Base-by-base conservation (phyloP, 2,888 invertebrate species). In the Agonum fuliginosum region DNA sequence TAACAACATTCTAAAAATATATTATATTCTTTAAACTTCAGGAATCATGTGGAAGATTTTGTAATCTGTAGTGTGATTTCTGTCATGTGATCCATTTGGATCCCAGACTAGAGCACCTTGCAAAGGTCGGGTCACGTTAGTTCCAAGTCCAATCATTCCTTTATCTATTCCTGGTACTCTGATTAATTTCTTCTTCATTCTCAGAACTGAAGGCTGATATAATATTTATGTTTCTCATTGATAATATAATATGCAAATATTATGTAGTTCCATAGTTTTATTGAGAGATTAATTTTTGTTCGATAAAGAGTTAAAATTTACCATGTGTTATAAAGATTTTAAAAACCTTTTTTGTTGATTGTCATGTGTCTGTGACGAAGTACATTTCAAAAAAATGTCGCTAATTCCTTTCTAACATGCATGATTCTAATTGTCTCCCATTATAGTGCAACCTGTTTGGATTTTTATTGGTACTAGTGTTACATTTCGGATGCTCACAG, bases 101-200 rank as follows among this genome's bases (percentile, higher is more conserved):
- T 37, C 20, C 67, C 12, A 67, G 67, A 41, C 67, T 20, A 0
- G 22, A 22, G 41, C 67, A 74, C 74, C 74, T 62, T 46, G 43
- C 8, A 65, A 74, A 46, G 74, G 74, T 62, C 74, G 46, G 74
- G 74, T 74, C 74, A 74, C 41, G 67, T 41, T 67, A n/a, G 74
- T 65, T 43, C 62, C 62, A 22, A 74, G 74, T 74, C 46, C 74
- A 43, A n/a, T 30, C 12, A 22, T 74, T 74, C 30, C 27, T 46
- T 73, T 46, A 74, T 74, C 74, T 74, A 30, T 74, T 74, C 74
- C 30, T 74, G 24, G 74, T 17, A 74, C n/a, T 65, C 41, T 65
- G 58, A 43, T 27, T 58, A 74, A 58, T 74, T 58, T 74, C 62
- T 12, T 30, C 22, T 24, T 24, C 30, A 43, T 43, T 22, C 67